Evolutionary conservation across 2,888 invertebrate genomes (phyloP).

Genomic region (Drosophila mercatorum): DNA sequence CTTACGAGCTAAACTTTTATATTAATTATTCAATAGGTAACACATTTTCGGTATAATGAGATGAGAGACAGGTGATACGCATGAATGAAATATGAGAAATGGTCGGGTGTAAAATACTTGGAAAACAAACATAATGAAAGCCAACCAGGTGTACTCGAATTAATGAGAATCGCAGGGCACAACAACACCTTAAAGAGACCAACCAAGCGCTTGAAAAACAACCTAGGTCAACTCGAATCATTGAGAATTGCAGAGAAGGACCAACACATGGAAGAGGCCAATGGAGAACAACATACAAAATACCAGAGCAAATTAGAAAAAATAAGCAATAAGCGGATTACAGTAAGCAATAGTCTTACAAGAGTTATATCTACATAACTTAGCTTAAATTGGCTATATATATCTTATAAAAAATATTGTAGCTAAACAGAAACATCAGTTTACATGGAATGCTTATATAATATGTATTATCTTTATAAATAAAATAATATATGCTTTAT

Average conservation of each 20-base stretch:
- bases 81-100: not conserved
- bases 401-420: too few species aligned
- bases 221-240: too few species aligned
- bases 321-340: not conserved
- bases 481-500: too few species aligned
- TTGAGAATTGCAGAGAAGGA: not conserved
- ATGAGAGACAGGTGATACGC: not conserved
- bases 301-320: not conserved
- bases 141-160: not conserved
- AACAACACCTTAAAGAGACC: not conserved
- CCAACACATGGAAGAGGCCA: not conserved
- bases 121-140: not conserved
- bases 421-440: too few species aligned
- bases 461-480: too few species aligned
- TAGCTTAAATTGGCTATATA: too few species aligned
- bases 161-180: not conserved
- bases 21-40: slow-evolving; percentile 4
- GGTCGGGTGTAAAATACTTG: not conserved
- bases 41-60: not conserved
- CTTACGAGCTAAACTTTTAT: not conserved
- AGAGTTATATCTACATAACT: too few species aligned
- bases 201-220: too few species aligned
- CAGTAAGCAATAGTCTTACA: not conserved
- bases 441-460: too few species aligned
- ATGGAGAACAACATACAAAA: not conserved